Evolutionary conservation across 2,888 invertebrate species (phyloP).

Genomic region (Neoscelio sp.): DNA sequence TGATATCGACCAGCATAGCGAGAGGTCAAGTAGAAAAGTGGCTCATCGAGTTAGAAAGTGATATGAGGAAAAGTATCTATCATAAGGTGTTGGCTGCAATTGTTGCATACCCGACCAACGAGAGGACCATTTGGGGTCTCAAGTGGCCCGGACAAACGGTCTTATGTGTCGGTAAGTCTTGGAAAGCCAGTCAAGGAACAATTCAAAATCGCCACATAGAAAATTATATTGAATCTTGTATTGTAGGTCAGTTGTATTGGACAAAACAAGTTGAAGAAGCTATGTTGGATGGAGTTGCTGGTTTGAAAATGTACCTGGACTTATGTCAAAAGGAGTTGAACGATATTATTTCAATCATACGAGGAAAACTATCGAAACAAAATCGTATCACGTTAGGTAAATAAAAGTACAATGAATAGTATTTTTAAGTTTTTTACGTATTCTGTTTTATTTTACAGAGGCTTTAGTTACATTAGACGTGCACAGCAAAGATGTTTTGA

Average conservation of each 20-base stretch:
- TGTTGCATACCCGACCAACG: conserved; percentile 87
- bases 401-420: conserved; percentile 13
- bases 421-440: too few species aligned
- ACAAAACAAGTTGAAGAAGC: conserved; percentile 94
- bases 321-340: conserved; percentile 92
- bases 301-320: conserved; percentile 87
- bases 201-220: too few species aligned
- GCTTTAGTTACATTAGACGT: conserved; percentile 96
- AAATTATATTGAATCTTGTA: too few species aligned
- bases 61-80: conserved; percentile 95
- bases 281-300: conserved; percentile 84
- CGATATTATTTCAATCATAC: conserved; percentile 92
- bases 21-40: conserved; percentile 98
- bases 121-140: conserved; percentile 92
- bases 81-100: conserved; percentile 88
- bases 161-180: conserved; percentile 88
- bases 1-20: conserved; percentile 93
- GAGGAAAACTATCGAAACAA: conserved; percentile 93
- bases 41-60: conserved; percentile 93
- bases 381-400: conserved; percentile 94
- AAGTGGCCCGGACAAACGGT: conserved; percentile 97
- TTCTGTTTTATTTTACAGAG: conserved; percentile 84
- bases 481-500: conserved; percentile 94
- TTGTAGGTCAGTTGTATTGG: conserved; percentile 92
- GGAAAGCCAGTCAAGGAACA: background rate